phyloP scores from a whole-genome alignment of 2,888 invertebrate species.

The Luffia ferchaultella region DNA sequence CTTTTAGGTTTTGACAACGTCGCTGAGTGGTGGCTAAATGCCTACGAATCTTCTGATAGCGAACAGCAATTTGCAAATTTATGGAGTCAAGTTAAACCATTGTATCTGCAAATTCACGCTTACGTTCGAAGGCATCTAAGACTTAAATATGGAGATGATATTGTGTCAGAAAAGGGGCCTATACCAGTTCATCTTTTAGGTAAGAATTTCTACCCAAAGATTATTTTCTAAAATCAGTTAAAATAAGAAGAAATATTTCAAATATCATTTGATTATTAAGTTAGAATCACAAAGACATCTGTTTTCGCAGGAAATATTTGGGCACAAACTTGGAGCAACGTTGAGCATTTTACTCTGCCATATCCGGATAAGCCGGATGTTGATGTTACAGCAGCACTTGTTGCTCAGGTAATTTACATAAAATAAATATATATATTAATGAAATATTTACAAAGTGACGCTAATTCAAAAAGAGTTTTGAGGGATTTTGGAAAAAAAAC shows the following conservation, averaged over 20 bases:
- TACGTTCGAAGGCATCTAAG: constrained; percentile 71
- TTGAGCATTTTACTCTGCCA: constrained; percentile 73
- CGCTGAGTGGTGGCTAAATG: constrained; percentile 64
- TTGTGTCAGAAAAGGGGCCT: constrained; percentile 63
- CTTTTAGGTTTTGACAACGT: constrained; percentile 60
- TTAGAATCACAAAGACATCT: neutral
- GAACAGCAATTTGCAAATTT: constrained; percentile 63
- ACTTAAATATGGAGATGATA: constrained; percentile 65
- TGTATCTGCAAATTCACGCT: constrained; percentile 76
- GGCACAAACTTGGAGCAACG: constrained; percentile 79
- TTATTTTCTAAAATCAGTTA: too few relatives aligned
- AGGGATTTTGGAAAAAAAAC: neutral
- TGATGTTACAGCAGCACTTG: constrained; percentile 76
- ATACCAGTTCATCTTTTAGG: constrained; percentile 74
- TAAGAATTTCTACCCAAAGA: constrained; percentile 24
- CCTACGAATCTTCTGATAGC: constrained; percentile 69
- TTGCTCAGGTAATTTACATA: constrained; percentile 63
- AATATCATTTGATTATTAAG: neutral
- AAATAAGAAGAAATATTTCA: too few relatives aligned
- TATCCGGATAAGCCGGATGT: constrained; percentile 72
- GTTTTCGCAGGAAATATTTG: constrained; percentile 77
- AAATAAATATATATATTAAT: neutral
- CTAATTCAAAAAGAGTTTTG: neutral
- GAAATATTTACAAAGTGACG: too few relatives aligned
- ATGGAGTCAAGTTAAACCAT: constrained; percentile 71